Evolutionary conservation across 2,888 invertebrate species (phyloP).

Genomic region (Euzetes globulus): DNA sequence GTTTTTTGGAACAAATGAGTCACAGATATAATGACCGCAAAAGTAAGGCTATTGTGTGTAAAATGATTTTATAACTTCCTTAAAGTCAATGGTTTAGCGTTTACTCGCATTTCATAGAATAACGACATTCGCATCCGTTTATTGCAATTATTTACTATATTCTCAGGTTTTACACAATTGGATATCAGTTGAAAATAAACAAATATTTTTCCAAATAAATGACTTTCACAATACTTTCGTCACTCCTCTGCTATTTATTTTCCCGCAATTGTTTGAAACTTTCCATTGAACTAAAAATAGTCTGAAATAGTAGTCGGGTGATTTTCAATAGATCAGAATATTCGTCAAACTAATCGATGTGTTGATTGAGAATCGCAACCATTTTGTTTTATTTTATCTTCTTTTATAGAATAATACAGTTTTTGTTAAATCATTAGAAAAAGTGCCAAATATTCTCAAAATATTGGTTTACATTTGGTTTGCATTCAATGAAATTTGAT

Average conservation of each 20-base stretch:
- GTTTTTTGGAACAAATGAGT: not conserved
- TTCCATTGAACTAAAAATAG: too few relatives aligned
- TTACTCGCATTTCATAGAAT: not conserved
- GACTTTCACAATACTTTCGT: too few relatives aligned
- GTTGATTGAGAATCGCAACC: too few relatives aligned
- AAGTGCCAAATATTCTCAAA: not conserved
- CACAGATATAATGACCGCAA: not conserved
- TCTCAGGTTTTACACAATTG: not conserved
- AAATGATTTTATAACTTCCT: not conserved
- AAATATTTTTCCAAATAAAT: too few relatives aligned
- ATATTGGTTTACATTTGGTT: not conserved
- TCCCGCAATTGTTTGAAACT: too few relatives aligned
- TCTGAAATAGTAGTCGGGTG: too few relatives aligned
- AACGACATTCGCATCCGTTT: slow-evolving; percentile 12
- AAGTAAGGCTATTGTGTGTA: not conserved
- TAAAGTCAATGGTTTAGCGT: slow-evolving; percentile 1
- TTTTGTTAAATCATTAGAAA: not conserved
- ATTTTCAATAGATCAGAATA: too few relatives aligned
- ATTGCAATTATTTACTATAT: not conserved
- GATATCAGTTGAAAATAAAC: too few relatives aligned
- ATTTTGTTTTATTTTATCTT: too few relatives aligned
- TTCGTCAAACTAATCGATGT: too few relatives aligned
- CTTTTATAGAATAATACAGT: too few relatives aligned
- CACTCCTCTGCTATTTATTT: too few relatives aligned
- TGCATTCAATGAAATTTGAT: not conserved